Base-by-base conservation (phyloP, 2,888 invertebrate species). In the Eilema depressum region DNA sequence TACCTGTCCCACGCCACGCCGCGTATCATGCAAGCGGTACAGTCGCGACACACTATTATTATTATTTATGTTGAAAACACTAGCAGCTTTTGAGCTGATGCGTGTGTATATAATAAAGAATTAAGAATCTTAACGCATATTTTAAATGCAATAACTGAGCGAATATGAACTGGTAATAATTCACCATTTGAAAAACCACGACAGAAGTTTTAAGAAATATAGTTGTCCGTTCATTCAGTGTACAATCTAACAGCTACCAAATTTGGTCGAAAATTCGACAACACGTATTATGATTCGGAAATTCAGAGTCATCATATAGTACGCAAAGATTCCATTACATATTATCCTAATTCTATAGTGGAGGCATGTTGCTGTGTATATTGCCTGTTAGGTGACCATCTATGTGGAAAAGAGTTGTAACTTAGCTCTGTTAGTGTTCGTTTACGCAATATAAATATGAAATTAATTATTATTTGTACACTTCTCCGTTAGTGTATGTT, bases 261-360 rank as follows among this genome's bases (percentile, higher is more conserved):
- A 56, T 56, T 7, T 56, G 7, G 61, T 23, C 14, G 33, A 20
- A n/a, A 23, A 33, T 37, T 41, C 0, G 11, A 47, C 5, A 47
- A 5, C 20, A 5, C 20, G 47, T 47, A 0, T 47, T 47, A 7
- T 17, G 17, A 0, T 20, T 47, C 17, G 17, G 47, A 5, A 5
- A 0, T n/a, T 10, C 10, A 20, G 5, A 53, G 7, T 8, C 10
- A 53, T n/a, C 20, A 47, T 53, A n/a, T 20, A n/a, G 53, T 41
- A 47, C 41, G 41, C 37, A 11, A 64, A 64, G 28, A 64, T n/a
- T 53, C 41, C 63, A 26, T 56, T 56, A n/a, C 23, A n/a, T 30
- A 30, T 28, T 20, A 30, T 17, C 64, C 23, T 65, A 56, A 20
- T 56, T 20, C 23, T 56, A 56, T 56, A 23, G 56, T 66, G 56